These are phyloP conservation scores for Diplodus sargus DNA, from an alignment of 2,797 vertebrate species.

Conservation along the genomic window DNA sequence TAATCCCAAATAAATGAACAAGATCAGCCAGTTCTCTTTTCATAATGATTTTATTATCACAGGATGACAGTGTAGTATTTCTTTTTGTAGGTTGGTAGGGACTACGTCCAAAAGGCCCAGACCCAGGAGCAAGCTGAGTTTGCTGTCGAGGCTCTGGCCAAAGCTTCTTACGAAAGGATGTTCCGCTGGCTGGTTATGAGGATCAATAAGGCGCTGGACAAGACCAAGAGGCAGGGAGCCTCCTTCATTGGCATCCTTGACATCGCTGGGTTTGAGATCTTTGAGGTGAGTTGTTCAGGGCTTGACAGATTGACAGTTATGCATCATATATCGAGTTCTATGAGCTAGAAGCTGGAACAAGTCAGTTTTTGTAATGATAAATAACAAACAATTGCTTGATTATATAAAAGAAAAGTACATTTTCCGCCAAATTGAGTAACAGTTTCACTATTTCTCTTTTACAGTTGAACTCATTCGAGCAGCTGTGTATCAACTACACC, in stretches of 20 bases:
- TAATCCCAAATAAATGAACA: background rate
- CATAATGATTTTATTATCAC: background rate
- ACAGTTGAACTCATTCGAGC: conserved; percentile 97
- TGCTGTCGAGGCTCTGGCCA: conserved; percentile 95
- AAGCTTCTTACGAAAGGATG: conserved; percentile 96
- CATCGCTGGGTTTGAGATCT: conserved; percentile 99
- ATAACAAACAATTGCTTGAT: no score
- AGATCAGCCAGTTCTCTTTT: background rate
- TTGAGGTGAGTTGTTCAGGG: conserved; percentile 86
- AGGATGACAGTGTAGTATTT: background rate
- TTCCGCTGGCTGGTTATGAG: conserved; percentile 99
- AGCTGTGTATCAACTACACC: conserved; percentile 98
- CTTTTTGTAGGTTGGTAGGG: conserved; percentile 87
- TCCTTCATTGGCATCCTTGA: conserved; percentile 99
- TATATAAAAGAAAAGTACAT: no score
- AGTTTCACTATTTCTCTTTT: conserved; percentile 4
- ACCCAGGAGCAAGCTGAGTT: conserved; percentile 99
- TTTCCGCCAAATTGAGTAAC: background rate
- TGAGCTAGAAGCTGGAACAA: background rate
- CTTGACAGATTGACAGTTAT: background rate
- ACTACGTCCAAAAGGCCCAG: conserved; percentile 98
- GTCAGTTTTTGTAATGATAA: background rate
- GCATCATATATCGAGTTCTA: background rate
- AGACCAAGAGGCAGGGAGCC: conserved; percentile 97
- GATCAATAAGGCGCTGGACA: conserved; percentile 97